phyloP scores from a whole-genome alignment of 2,113 vertebrate genomes.

The Procapra przewalskii region DNA sequence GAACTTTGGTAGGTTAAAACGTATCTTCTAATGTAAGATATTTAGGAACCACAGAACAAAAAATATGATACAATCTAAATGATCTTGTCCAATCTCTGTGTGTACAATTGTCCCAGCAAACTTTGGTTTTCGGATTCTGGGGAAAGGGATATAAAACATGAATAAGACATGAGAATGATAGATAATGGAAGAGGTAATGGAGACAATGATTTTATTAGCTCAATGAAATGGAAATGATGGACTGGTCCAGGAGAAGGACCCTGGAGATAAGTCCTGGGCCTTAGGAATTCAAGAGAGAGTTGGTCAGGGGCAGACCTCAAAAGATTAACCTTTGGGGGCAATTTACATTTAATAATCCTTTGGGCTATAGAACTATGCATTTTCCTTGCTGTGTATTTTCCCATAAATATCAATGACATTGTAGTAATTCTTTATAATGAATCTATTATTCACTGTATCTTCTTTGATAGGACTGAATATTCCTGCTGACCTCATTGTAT shows the following conservation, averaged over 20 bases:
- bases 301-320: slow-evolving; percentile 1
- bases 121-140: neutral
- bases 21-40: neutral
- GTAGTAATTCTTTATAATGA: slow-evolving; percentile 35
- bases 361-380: slow-evolving; percentile 40
- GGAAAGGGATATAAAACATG: neutral
- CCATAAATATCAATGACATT: slow-evolving; percentile 49
- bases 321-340: slow-evolving; percentile 49
- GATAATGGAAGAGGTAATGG: slow-evolving; percentile 12
- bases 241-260: neutral
- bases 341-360: slow-evolving; percentile 54
- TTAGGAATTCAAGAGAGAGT: slow-evolving; percentile 32
- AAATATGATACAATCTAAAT: neutral
- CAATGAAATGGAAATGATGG: slow-evolving; percentile 53
- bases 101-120: neutral
- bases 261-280: neutral
- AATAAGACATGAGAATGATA: slow-evolving; percentile 39
- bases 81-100: neutral
- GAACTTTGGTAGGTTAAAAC: neutral
- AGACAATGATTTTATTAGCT: slow-evolving; percentile 50
- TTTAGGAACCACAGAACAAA: neutral
- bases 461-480: slow-evolving; percentile 45
- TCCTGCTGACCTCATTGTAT: slow-evolving; percentile 11
- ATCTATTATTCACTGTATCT: slow-evolving; percentile 49
- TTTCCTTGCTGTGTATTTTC: slow-evolving; percentile 46